Base-by-base conservation (phyloP, 2,797 vertebrate species). In the Sibirionetta formosa region DNA sequence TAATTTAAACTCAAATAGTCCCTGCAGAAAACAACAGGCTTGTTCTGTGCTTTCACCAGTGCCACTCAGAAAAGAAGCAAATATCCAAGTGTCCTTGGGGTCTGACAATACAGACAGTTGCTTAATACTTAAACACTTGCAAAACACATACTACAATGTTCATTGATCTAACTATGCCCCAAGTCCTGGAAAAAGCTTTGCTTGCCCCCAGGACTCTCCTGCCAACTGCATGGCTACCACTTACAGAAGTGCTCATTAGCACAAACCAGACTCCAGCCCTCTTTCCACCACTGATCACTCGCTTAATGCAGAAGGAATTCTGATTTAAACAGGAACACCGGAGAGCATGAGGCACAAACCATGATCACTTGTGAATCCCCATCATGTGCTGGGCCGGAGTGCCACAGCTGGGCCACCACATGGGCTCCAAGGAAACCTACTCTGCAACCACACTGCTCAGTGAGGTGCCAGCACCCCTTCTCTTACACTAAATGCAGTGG, bases 361-460 rank as follows among this genome's bases (percentile, higher is more conserved):
- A 7, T 1, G 0, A 31, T 5, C 53, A 58, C 4, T 90, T 60
- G 14, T 31, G 7, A 78, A 36, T 27, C 50, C 26, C 27, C 12
- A 2, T 20, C 18, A 13, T 29, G 14, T 35, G 31, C 53, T 63
- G 36, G n/a, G 23, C 40, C 26, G 50, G 50, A 5, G 26, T 33
- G 16, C n/a, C 35, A 46, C 16, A 4, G 17, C 46, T 20, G 18
- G 7, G 9, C 5, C 35, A 38, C 19, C 57, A 4, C 5, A 54
- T 14, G 48, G 35, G 11, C 22, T 40, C 24, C 11, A 19, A 18
- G 11, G 5, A 58, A 14, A 0, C 2, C 8, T 1, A 5, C 11
- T 65, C 24, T 38, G 42, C 27, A 22, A 36, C 26, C 46, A 29
- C 46, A 27, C 15, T 12, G 22, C 48, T 24, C 48, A 24, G 48